Evolutionary conservation across 2,797 vertebrate genomes (phyloP).

Genomic region (Chaetodon trifasciatus): DNA sequence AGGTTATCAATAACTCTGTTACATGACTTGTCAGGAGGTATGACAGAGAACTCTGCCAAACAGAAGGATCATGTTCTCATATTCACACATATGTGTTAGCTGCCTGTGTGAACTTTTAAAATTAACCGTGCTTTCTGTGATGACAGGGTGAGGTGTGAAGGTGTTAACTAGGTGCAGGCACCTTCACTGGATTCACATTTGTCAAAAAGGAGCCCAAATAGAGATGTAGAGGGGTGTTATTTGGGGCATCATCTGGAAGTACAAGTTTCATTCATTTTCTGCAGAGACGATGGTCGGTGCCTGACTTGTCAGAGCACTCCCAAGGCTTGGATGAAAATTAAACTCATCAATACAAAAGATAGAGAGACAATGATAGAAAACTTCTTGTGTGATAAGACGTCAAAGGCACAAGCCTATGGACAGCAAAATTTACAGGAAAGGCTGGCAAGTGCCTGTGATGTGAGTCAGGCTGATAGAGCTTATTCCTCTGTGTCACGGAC

Average conservation of each 20-base stretch:
- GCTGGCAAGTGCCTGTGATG: background rate
- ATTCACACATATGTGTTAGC: slow-evolving; percentile 4
- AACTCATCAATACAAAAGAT: background rate
- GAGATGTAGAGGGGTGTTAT: background rate
- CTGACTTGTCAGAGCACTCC: background rate
- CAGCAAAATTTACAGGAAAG: background rate
- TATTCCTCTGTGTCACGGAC: background rate
- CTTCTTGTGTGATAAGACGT: background rate
- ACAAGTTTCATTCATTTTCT: background rate
- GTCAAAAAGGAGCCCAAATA: background rate
- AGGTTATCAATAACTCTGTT: slow-evolving; percentile 79
- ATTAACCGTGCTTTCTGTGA: slow-evolving; percentile 1
- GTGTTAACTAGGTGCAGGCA: background rate
- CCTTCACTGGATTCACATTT: background rate
- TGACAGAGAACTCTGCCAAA: slow-evolving; percentile 58
- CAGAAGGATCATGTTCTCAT: slow-evolving; percentile 3
- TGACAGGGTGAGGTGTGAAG: background rate
- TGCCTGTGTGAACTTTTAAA: slow-evolving; percentile 21
- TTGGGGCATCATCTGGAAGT: background rate
- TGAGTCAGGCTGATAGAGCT: background rate
- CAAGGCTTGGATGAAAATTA: background rate
- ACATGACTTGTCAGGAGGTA: slow-evolving; percentile 66
- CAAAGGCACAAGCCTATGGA: background rate
- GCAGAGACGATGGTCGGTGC: background rate
- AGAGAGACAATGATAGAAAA: background rate